A percentile compares a stretch with the other conserved stretches of the same genome.
These are phyloP conservation scores for Mirza zaza DNA, from an alignment of 2,113 vertebrate genomes.

Conservation along the genomic window DNA sequence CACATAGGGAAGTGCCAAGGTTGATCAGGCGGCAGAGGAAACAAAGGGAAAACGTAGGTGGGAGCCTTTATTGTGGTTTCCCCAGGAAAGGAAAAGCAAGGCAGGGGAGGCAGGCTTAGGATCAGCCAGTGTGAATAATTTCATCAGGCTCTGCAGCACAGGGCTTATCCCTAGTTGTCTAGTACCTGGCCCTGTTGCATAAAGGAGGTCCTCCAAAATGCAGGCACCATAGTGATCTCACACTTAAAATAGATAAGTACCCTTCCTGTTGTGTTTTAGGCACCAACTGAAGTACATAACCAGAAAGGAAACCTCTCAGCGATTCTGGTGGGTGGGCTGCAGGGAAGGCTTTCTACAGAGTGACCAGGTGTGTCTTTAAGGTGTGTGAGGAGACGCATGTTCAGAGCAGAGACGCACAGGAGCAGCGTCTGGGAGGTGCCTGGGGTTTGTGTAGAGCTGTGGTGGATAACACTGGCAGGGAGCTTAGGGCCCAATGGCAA, in stretches of 20 bases:
- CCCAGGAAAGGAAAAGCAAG: not conserved
- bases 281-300: not conserved
- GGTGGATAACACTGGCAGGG: not conserved
- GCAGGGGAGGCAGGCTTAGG: too few relatives aligned
- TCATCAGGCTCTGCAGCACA: not conserved
- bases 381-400: not conserved
- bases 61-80: not conserved
- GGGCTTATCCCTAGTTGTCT: not conserved
- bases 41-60: accelerated
- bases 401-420: not conserved
- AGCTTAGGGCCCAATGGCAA: not conserved
- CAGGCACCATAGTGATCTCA: not conserved
- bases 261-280: not conserved
- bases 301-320: not conserved
- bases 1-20: accelerated
- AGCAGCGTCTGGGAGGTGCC: too few relatives aligned
- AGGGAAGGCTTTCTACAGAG: not conserved
- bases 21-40: not conserved
- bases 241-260: not conserved
- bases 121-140: not conserved
- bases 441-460: not conserved
- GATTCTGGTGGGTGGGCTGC: accelerated
- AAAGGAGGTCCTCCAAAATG: not conserved
- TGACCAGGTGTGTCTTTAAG: too few relatives aligned
- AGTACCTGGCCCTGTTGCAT: not conserved